Conservation (phyloP, 1,140 invertebrate genomes). For the Magallana ariakensis region DNA sequence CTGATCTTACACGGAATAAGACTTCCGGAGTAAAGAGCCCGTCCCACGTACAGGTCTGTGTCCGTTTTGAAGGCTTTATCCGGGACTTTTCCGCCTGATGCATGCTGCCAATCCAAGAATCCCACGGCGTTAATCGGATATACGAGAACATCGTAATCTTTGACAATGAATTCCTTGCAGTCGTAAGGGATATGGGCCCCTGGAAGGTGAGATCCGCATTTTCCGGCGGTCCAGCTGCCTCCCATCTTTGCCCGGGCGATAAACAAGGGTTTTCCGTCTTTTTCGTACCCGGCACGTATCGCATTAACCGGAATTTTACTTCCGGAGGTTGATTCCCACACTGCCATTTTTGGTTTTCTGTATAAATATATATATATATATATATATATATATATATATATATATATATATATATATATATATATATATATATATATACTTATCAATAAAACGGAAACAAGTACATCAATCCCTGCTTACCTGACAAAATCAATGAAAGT, state of each 20-base stretch:
- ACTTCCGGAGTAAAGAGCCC: neutral
- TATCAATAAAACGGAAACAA: too few species aligned
- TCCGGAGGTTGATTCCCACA: neutral
- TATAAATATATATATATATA: too few species aligned
- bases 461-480: too few species aligned
- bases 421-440: too few species aligned
- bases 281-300: neutral
- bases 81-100: neutral
- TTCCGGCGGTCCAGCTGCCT: neutral
- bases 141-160: neutral
- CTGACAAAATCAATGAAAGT: too few species aligned
- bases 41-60: neutral
- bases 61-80: neutral
- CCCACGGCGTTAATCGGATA: neutral
- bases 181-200: neutral
- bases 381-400: too few species aligned
- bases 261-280: neutral
- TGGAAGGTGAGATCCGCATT: neutral
- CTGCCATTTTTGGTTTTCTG: neutral
- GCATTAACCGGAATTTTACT: neutral
- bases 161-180: neutral
- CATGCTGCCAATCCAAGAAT: neutral
- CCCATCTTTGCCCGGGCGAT: neutral
- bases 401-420: too few species aligned
- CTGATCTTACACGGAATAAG: neutral